Evolutionary conservation across 2,888 invertebrate species (phyloP).

Genomic region (Sacculina carcini): DNA sequence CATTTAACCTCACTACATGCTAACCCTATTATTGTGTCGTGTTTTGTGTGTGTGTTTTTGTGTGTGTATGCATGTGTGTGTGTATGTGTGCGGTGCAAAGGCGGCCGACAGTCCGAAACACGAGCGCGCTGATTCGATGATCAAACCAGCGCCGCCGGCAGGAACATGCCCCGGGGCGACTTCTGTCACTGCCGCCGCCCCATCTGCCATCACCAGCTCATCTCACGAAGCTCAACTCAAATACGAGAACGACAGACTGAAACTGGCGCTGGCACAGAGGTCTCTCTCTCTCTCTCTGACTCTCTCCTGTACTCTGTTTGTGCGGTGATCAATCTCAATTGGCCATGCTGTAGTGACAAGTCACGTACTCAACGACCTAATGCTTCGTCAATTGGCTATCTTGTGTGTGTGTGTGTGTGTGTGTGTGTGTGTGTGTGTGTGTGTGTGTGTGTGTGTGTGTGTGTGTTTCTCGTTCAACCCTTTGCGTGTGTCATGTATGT

Average conservation of each 20-base stretch:
- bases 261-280: slow-evolving; percentile 85
- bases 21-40: too few relatives aligned
- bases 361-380: too few relatives aligned
- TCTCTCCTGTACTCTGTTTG: neutral
- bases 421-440: neutral
- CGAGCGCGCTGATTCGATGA: neutral
- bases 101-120: neutral
- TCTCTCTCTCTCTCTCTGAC: too few relatives aligned
- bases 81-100: neutral
- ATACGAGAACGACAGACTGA: slow-evolving; percentile 87
- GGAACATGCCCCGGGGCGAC: slow-evolving; percentile 38
- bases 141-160: slow-evolving; percentile 6
- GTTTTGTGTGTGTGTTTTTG: neutral
- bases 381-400: neutral
- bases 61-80: neutral
- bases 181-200: slow-evolving; percentile 16
- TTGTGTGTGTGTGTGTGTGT: neutral
- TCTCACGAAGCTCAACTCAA: slow-evolving; percentile 60
- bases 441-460: too few relatives aligned
- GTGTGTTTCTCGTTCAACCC: too few relatives aligned
- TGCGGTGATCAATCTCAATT: neutral
- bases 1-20: too few relatives aligned
- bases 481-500: too few relatives aligned
- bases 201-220: slow-evolving; percentile 10
- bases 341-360: too few relatives aligned